phyloP scores from a whole-genome alignment of 2,888 invertebrate species.

The Xanthorhoe spadicearia region DNA sequence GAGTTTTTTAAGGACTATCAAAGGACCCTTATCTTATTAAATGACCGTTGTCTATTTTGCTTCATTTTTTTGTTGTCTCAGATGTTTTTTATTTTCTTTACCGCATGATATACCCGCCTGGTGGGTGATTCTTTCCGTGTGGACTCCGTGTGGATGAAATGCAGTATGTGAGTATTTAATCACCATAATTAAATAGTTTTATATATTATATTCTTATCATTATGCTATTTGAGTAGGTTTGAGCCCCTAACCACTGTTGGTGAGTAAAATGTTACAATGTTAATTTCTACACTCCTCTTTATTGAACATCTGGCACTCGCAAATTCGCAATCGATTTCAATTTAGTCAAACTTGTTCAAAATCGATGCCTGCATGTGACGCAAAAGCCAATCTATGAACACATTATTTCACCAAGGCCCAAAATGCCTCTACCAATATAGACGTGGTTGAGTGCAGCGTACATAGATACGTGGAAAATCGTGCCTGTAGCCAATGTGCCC shows the following conservation, averaged over 20 bases:
- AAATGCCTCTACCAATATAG: slow-evolving; percentile 59
- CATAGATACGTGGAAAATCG: slow-evolving; percentile 74
- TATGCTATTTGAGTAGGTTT: slow-evolving; percentile 5
- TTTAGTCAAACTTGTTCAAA: slow-evolving; percentile 33
- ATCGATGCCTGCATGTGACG: slow-evolving; percentile 28
- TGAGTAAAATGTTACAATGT: not conserved
- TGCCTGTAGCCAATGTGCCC: slow-evolving; percentile 73
- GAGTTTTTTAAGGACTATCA: slow-evolving; percentile 66
- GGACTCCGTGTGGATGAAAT: slow-evolving; percentile 51
- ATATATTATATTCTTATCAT: too few species aligned
- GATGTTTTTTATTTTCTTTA: slow-evolving; percentile 52
- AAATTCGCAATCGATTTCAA: slow-evolving; percentile 21
- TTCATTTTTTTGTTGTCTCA: slow-evolving; percentile 35
- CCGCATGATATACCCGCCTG: slow-evolving; percentile 54
- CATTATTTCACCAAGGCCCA: slow-evolving; percentile 48
- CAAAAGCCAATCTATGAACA: slow-evolving; percentile 35
- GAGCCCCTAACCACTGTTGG: not conserved
- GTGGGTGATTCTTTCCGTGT: slow-evolving; percentile 49
- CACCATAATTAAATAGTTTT: slow-evolving; percentile 45
- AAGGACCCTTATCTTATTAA: slow-evolving; percentile 56
- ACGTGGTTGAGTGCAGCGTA: slow-evolving; percentile 48
- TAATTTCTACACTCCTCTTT: slow-evolving; percentile 2
- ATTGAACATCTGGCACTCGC: not conserved
- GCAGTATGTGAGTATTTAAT: slow-evolving; percentile 73
- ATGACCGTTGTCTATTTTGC: slow-evolving; percentile 46